phyloP scores from a whole-genome alignment of 2,888 invertebrate genomes.

The Syrista parreyssii region DNA sequence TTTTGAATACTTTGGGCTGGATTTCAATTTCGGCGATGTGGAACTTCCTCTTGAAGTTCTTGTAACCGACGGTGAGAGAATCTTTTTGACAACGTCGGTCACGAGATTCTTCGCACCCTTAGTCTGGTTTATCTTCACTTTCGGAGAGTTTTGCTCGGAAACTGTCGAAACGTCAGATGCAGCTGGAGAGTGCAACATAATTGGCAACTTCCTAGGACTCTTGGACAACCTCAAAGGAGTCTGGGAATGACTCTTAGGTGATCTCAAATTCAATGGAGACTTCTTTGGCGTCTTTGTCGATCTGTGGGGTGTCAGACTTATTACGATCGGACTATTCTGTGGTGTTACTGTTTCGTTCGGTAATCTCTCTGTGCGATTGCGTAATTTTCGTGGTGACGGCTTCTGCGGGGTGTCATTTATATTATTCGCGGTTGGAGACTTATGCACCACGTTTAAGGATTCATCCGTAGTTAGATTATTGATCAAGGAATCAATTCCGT shows the following conservation, averaged over 20 bases:
- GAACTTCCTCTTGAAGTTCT: conserved; percentile 12
- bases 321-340: conserved; percentile 47
- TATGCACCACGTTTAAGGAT: conserved; percentile 4
- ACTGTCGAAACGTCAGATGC: conserved; percentile 29
- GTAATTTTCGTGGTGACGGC: conserved; percentile 6
- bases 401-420: conserved; percentile 7
- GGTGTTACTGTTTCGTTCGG: conserved; percentile 38
- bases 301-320: conserved; percentile 45
- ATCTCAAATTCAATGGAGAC: conserved; percentile 45
- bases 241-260: conserved; percentile 45
- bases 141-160: conserved; percentile 17
- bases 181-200: conserved; percentile 33
- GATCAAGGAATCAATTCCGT: neutral
- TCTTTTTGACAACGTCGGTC: neutral
- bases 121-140: neutral
- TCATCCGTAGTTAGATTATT: neutral
- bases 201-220: conserved; percentile 44
- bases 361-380: conserved; percentile 6
- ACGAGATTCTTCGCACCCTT: neutral
- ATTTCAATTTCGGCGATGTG: conserved; percentile 16
- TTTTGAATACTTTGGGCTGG: conserved; percentile 36
- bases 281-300: conserved; percentile 48
- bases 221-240: conserved; percentile 36
- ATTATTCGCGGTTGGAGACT: conserved; percentile 6
- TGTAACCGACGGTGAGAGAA: neutral